Conservation (phyloP, 2,797 vertebrate species). For the Choloepus didactylus region DNA sequence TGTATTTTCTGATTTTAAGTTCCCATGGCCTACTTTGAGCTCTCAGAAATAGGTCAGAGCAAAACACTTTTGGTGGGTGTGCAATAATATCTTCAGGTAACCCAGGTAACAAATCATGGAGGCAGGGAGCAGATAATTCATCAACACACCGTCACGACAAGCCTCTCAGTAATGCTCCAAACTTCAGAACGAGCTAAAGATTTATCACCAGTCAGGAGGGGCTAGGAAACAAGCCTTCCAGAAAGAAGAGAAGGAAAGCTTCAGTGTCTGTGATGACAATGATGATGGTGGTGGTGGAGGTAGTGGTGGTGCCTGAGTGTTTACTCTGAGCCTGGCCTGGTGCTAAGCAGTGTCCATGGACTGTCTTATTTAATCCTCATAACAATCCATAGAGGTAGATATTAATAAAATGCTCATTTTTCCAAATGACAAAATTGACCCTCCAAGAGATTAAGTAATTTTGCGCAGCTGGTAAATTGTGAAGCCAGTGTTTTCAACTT, state of each 20-base stretch:
- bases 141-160: background rate
- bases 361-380: background rate
- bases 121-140: background rate
- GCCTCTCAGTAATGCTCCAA: background rate
- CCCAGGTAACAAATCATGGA: background rate
- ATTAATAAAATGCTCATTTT: conserved; percentile 10
- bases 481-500: background rate
- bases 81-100: background rate
- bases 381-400: background rate
- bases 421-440: conserved; percentile 24
- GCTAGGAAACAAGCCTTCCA: background rate
- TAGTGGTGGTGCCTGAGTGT: background rate
- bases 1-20: background rate
- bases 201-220: background rate
- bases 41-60: background rate
- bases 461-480: conserved; percentile 1
- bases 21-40: background rate
- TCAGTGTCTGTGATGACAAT: background rate
- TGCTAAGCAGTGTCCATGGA: background rate
- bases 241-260: background rate
- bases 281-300: background rate
- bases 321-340: background rate
- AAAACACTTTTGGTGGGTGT: background rate
- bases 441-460: background rate
- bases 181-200: background rate